These are phyloP conservation scores for Eumacrocentrus americanus DNA, from an alignment of 2,888 invertebrate genomes.

Conservation along the genomic window DNA sequence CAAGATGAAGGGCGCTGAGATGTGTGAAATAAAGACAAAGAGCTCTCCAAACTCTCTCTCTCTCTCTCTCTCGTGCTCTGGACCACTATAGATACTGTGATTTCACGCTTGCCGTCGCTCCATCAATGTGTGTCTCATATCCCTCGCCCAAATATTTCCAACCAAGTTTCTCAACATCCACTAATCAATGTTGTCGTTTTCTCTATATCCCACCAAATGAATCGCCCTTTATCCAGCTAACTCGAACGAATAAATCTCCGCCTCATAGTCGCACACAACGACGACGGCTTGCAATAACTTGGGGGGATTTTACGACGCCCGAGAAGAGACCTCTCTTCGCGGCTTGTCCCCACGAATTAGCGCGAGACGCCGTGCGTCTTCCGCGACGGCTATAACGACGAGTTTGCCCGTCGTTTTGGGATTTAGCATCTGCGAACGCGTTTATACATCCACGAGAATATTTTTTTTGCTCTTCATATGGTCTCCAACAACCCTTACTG, in stretches of 20 bases:
- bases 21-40: conserved; percentile 1
- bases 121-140: background rate
- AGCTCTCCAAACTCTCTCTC: no score
- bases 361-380: conserved; percentile 19
- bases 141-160: background rate
- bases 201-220: no score
- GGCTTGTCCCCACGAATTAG: conserved; percentile 20
- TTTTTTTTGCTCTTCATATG: conserved; percentile 29
- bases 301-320: conserved; percentile 39
- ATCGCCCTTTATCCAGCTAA: no score
- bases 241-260: conserved; percentile 23
- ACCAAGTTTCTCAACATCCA: no score
- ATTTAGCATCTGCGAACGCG: conserved; percentile 42
- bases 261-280: conserved; percentile 12
- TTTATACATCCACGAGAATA: conserved; percentile 40
- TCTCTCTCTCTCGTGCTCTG: no score
- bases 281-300: conserved; percentile 37
- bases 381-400: conserved; percentile 20
- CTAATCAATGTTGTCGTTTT: no score
- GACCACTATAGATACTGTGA: no score
- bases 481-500: background rate
- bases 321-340: background rate
- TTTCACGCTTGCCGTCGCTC: conserved; percentile 5
- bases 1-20: background rate
- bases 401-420: conserved; percentile 23